Evolutionary conservation across 2,888 invertebrate species (phyloP).

Genomic region (Leptothorax acervorum): DNA sequence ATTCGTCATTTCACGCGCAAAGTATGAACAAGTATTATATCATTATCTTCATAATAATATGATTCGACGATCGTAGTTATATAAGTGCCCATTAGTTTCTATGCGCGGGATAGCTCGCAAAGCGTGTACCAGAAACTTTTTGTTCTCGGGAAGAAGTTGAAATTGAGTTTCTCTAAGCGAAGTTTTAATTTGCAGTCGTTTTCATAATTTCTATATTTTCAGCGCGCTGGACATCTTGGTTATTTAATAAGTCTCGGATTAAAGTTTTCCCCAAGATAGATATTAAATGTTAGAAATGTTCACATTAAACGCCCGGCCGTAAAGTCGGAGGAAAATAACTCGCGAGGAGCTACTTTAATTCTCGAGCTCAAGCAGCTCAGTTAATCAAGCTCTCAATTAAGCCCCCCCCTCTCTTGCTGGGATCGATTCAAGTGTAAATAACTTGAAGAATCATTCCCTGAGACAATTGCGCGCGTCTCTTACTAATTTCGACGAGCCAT

Average conservation of each 20-base stretch:
- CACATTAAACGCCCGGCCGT: conserved; percentile 8
- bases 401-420: not conserved
- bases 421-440: not conserved
- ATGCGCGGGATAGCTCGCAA: not conserved
- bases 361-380: not conserved
- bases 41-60: not conserved
- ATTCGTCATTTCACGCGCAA: not conserved
- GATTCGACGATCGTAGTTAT: conserved; percentile 32
- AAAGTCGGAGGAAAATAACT: not conserved
- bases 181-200: conserved; percentile 49
- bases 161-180: conserved; percentile 38
- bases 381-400: conserved; percentile 36
- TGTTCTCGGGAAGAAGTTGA: conserved; percentile 31
- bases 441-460: not conserved
- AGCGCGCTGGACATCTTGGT: conserved; percentile 27
- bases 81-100: conserved; percentile 11
- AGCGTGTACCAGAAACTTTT: not conserved
- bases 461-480: not conserved
- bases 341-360: conserved; percentile 2
- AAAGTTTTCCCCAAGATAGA: conserved; percentile 39
- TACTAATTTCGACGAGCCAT: not conserved
- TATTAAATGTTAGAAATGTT: conserved; percentile 43
- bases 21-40: conserved; percentile 19
- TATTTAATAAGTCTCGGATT: conserved; percentile 46
- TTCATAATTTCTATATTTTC: conserved; percentile 40